Percentiles rank a stretch among this genome's conserved stretches.
Conservation (phyloP, 1,140 invertebrate genomes). For the Venturia canescens region DNA sequence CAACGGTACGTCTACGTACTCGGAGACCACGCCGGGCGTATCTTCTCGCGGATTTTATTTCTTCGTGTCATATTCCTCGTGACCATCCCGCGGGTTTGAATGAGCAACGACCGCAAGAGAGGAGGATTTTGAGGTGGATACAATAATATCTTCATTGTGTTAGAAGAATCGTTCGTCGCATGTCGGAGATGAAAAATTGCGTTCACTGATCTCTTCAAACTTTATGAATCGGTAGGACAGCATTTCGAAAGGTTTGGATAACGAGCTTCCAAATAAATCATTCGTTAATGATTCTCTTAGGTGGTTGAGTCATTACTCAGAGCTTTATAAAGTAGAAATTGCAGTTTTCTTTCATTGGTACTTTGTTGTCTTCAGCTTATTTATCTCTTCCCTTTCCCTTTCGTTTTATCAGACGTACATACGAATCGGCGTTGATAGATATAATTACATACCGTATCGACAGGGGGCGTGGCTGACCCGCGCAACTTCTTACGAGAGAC, state of each 20-base stretch:
- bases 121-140: not conserved
- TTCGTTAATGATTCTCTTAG: not conserved
- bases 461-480: constrained; percentile 64
- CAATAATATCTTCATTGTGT: too few relatives aligned
- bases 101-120: not conserved
- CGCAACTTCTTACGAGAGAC: constrained; percentile 48
- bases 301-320: too few relatives aligned
- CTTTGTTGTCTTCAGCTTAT: not conserved
- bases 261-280: not conserved
- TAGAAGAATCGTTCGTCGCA: too few relatives aligned
- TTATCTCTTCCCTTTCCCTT: not conserved
- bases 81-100: not conserved
- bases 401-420: not conserved
- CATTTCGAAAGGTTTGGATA: too few relatives aligned
- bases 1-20: not conserved
- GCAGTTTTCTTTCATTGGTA: not conserved
- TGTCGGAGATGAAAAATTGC: too few relatives aligned
- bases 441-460: constrained; percentile 64
- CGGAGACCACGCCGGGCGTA: constrained; percentile 2
- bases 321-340: not conserved
- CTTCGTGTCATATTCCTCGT: not conserved
- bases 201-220: too few relatives aligned
- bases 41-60: not conserved
- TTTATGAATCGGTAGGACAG: too few relatives aligned
- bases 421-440: constrained; percentile 54